A percentile compares a stretch with the other conserved stretches of the same genome.
phyloP scores from a whole-genome alignment of 2,888 invertebrate genomes.

The Tetrapedia diversipes region DNA sequence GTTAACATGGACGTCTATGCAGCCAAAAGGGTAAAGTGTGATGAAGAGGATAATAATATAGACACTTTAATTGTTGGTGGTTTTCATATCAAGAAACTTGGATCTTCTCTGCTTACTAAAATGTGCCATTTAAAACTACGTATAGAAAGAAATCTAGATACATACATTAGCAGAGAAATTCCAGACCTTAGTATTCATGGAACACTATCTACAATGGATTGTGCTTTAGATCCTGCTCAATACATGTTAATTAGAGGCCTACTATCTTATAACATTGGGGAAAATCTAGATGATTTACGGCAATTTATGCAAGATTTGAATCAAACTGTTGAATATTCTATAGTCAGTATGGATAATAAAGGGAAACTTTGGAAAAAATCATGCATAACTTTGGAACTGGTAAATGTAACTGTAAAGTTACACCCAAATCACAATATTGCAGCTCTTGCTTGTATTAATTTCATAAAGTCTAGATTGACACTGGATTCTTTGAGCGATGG shows the following conservation, averaged over 20 bases:
- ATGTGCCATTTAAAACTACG: conserved; percentile 91
- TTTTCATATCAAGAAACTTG: conserved; percentile 84
- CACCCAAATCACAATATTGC: conserved; percentile 85
- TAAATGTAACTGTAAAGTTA: conserved; percentile 92
- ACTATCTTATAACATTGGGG: conserved; percentile 94
- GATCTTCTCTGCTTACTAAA: conserved; percentile 90
- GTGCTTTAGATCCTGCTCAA: conserved; percentile 91
- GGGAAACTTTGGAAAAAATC: conserved; percentile 89
- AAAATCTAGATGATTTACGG: conserved; percentile 88
- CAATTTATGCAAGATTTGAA: conserved; percentile 74
- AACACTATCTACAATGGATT: conserved; percentile 92
- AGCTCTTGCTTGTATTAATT: conserved; percentile 93
- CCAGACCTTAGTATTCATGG: conserved; percentile 94
- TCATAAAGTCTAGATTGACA: conserved; percentile 94
- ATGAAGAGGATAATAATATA: conserved; percentile 59
- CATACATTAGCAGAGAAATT: conserved; percentile 82
- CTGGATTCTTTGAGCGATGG: conserved; percentile 94
- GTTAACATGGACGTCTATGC: conserved; percentile 91
- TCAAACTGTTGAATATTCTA: conserved; percentile 68
- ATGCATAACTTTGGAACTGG: conserved; percentile 92
- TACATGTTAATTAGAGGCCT: conserved; percentile 95
- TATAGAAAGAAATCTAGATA: conserved; percentile 92
- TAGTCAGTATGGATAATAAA: conserved; percentile 52
- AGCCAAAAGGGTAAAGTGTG: conserved; percentile 83
- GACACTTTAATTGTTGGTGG: conserved; percentile 83